Base-by-base conservation (phyloP, 1,140 invertebrate genomes). In the Doryteuthis pealeii region DNA sequence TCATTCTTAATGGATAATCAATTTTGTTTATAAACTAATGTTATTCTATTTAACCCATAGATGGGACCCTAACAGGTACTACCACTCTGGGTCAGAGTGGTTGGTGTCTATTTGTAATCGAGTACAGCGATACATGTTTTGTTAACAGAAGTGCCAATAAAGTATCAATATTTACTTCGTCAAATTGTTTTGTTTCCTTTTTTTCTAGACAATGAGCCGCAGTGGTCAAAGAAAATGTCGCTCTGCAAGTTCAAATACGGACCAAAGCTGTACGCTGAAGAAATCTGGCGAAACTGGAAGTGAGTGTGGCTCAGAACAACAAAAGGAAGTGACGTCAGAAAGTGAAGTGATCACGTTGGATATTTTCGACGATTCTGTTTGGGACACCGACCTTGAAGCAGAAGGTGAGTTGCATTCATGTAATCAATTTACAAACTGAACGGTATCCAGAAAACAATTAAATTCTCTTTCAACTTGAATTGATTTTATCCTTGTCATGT, bases 341-440 rank as follows among this genome's bases (percentile, higher is more conserved):
- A 68, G 66, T 32, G 66, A 68, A 30, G 66, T 31, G 6, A 0
- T 68, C 30, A 18, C 6, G 8, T 32, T 68, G 28, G 66, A 68
- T 33, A 68, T 68, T 33, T 68, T 68, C 30, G 66, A 68, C 30
- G 66, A 68, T 33, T 26, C 66, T 22, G 18, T 68, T 22, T 68
- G 66, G 66, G 66, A 68, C 31, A 68, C 66, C 12, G 66, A 68
- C 66, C 31, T 68, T 18, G 31, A 68, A 26, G 18, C 66, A 26
- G 66, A 68, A 68, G 31, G 66, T 68, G 30, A 31, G 32, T 31
- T 68, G 32, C n/a, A 31, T 30, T 68, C 22, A 30, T 22, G 22
- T 49, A 15, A 15, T 1, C 1, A 15, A 49, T 49, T 49, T 49
- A 49, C 12, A 49, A 49, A 49, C 45, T 49, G 45, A 15, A n/a